These are phyloP conservation scores for Lipotes vexillifer DNA, from an alignment of 2,113 vertebrate species.

Conservation along the genomic window DNA sequence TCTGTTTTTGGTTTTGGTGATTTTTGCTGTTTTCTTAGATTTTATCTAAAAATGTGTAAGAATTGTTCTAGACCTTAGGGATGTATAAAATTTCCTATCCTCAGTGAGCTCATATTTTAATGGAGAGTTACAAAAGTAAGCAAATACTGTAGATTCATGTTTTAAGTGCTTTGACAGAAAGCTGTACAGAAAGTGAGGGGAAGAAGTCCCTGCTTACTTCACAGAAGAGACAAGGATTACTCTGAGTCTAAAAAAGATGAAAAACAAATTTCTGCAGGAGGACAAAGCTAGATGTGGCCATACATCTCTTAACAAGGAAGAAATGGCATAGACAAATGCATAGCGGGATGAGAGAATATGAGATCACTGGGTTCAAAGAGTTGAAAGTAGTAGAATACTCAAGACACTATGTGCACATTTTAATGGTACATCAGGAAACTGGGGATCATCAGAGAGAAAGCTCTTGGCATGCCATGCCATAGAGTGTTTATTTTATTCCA, in stretches of 20 bases:
- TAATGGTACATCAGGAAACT: neutral
- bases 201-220: neutral
- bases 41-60: neutral
- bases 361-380: neutral
- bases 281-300: neutral
- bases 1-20: neutral
- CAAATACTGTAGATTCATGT: neutral
- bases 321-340: neutral
- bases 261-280: neutral
- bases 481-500: neutral
- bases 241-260: neutral
- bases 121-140: neutral
- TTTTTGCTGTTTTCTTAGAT: neutral
- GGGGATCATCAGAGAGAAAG: neutral
- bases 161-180: neutral
- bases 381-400: neutral
- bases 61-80: neutral
- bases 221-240: neutral
- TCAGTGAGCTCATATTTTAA: neutral
- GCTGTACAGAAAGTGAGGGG: neutral
- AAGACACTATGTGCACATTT: neutral
- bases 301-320: neutral
- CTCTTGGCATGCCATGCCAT: neutral
- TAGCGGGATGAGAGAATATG: neutral
- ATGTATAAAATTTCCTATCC: neutral